A percentile compares a stretch with the other conserved stretches of the same genome.
phyloP scores from a whole-genome alignment of 2,888 invertebrate species.

The Acronicta aceris region DNA sequence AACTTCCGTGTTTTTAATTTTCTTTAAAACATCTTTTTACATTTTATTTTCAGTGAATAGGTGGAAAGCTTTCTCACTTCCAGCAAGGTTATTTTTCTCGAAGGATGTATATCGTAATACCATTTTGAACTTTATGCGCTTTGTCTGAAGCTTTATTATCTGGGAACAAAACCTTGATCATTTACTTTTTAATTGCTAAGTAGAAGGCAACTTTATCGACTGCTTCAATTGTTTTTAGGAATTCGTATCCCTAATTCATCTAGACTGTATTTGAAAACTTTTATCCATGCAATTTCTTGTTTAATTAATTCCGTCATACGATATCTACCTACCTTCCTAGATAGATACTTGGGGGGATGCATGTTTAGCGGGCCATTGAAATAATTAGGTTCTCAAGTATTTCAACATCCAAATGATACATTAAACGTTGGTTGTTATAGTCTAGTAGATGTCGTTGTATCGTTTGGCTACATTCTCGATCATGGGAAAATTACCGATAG shows the following conservation, averaged over 20 bases:
- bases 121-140: constrained; percentile 73
- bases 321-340: not conserved
- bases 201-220: constrained; percentile 71
- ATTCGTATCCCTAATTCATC: constrained; percentile 61
- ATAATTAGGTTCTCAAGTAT: constrained; percentile 24
- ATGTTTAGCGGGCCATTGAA: constrained; percentile 17
- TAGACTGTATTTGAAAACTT: constrained; percentile 52
- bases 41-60: constrained; percentile 85
- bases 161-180: constrained; percentile 68
- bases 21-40: constrained; percentile 88
- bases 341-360: constrained; percentile 17
- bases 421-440: constrained; percentile 61
- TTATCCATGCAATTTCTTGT: constrained; percentile 43
- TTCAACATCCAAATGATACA: constrained; percentile 57
- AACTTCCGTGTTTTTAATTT: constrained; percentile 89
- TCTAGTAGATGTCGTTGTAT: constrained; percentile 72
- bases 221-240: constrained; percentile 69
- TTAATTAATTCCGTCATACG: constrained; percentile 37
- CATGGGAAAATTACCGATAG: constrained; percentile 82
- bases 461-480: constrained; percentile 70
- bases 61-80: constrained; percentile 85
- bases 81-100: constrained; percentile 79
- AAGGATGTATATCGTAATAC: constrained; percentile 71
- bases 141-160: constrained; percentile 72
- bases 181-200: constrained; percentile 80